Percentiles rank a stretch among this genome's conserved stretches.
Conservation (phyloP, 2,888 invertebrate species). For the Lasioglossum calceatum region DNA sequence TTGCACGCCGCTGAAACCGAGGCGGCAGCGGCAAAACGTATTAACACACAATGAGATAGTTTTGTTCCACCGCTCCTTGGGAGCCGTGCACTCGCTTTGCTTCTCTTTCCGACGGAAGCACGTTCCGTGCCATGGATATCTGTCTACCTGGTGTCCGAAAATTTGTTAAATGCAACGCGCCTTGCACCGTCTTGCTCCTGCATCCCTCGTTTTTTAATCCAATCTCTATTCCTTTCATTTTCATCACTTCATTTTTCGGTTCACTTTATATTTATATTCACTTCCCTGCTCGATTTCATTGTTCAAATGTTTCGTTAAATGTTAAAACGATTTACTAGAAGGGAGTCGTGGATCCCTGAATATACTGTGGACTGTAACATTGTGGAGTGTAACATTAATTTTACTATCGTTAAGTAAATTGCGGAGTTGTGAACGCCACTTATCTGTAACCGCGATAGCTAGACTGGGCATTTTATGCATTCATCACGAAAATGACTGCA, state of each 20-base stretch:
- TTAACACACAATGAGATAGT: constrained; percentile 85
- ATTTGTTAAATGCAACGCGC: constrained; percentile 24
- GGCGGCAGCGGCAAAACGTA: constrained; percentile 77
- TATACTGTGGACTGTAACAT: too few relatives aligned
- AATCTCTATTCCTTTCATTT: neutral
- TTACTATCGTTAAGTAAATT: neutral
- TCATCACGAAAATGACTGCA: neutral
- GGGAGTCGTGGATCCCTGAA: too few relatives aligned
- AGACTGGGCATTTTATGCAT: neutral
- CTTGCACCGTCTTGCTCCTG: neutral
- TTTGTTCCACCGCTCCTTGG: constrained; percentile 79
- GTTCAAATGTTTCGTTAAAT: too few relatives aligned
- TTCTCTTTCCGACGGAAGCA: constrained; percentile 71
- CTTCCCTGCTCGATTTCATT: too few relatives aligned
- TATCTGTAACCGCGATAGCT: too few relatives aligned
- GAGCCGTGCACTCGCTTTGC: constrained; percentile 71
- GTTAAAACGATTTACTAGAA: neutral
- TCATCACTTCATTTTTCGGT: neutral
- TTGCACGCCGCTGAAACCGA: constrained; percentile 69
- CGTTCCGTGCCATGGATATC: constrained; percentile 76
- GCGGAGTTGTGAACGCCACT: too few relatives aligned
- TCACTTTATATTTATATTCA: neutral
- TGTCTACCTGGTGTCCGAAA: constrained; percentile 72
- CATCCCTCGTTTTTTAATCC: neutral
- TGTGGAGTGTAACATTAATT: neutral